Percentiles rank a stretch among this genome's conserved stretches.
Evolutionary conservation across 2,113 vertebrate genomes (phyloP).

Genomic region (Recurvirostra avosetta): DNA sequence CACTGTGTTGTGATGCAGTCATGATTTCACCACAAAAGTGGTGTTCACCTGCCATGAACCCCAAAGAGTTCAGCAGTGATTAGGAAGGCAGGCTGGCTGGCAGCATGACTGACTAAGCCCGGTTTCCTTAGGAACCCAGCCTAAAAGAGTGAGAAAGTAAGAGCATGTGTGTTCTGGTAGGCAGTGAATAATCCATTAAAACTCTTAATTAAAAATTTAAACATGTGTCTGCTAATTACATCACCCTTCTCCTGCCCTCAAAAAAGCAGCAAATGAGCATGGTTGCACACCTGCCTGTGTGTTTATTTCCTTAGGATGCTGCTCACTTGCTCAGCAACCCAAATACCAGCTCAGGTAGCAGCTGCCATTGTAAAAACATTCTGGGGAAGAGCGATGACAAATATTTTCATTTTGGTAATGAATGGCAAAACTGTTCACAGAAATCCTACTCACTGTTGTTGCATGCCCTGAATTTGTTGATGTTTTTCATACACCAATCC

Average conservation of each 20-base stretch:
- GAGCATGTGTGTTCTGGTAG: constrained; percentile 54
- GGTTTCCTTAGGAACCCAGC: constrained; percentile 65
- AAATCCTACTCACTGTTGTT: constrained; percentile 1
- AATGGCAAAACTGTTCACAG: constrained; percentile 12
- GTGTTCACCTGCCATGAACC: neutral
- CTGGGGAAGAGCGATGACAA: constrained; percentile 16
- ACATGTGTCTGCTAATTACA: constrained; percentile 67
- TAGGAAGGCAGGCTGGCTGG: constrained; percentile 40
- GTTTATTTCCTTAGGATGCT: constrained; percentile 53
- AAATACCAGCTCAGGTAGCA: constrained; percentile 62
- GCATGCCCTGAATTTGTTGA: neutral
- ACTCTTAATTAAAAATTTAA: constrained; percentile 68
- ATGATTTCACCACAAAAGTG: constrained; percentile 8
- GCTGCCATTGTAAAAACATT: constrained; percentile 52
- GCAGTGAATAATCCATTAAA: constrained; percentile 65
- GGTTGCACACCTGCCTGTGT: constrained; percentile 41
- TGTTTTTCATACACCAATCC: neutral
- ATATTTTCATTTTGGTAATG: constrained; percentile 43
- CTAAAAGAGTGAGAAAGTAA: constrained; percentile 29
- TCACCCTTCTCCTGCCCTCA: constrained; percentile 39
- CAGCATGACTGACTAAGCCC: constrained; percentile 33
- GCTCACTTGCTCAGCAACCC: constrained; percentile 51
- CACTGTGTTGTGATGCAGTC: constrained; percentile 4
- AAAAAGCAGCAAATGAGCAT: constrained; percentile 61
- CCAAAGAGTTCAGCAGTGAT: neutral